Base-by-base conservation (phyloP, 2,797 vertebrate genomes). In the Phyllotis vaccarum region DNA sequence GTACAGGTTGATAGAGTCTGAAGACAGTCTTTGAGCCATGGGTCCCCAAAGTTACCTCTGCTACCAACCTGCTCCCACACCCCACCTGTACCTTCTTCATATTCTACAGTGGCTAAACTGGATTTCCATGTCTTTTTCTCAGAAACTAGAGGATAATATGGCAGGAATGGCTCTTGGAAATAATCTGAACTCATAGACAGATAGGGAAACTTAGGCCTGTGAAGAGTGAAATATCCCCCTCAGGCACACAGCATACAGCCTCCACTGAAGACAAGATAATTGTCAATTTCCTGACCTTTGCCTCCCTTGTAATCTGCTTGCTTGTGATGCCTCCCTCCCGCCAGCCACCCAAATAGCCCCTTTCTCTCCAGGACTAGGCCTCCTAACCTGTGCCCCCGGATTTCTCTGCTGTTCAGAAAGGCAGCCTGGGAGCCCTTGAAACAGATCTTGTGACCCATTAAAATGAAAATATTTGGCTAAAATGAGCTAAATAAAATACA, bases 191-290 rank as follows among this genome's bases (percentile, higher is more conserved):
- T 8, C 79, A 27, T 22, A 90, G 76, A 89, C 46, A 95, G 72
- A 89, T 9, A 75, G 89, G 3, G 64, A 93, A 96, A 88, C 93
- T 78, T 90, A 96, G 97, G 96, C 79, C 74, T 24, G 72, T 2
- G 17, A 81, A 81, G 86, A 94, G 91, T 64, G 3, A 85, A 94
- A 94, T 29, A 95, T 82, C 58, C 78, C 75, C 78, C 95, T 96
- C 86, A 86, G 92, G 94, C 96, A 96, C 74, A 96, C 1, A 0
- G 83, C 76, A 64, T 1, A 0, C 40, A 16, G 43, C 79, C 24
- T 2, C 37, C 60, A 21, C n/a, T 3, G n/a, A 21, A 56, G 56
- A 14, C 46, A 14, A 58, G 64, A 66, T 37, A 54, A 62, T 83
- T 74, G 19, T 14, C 80, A 29, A 16, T 79, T 34, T 60, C 13